Conservation (phyloP, 2,113 vertebrate species). For the Xerus inauris region DNA sequence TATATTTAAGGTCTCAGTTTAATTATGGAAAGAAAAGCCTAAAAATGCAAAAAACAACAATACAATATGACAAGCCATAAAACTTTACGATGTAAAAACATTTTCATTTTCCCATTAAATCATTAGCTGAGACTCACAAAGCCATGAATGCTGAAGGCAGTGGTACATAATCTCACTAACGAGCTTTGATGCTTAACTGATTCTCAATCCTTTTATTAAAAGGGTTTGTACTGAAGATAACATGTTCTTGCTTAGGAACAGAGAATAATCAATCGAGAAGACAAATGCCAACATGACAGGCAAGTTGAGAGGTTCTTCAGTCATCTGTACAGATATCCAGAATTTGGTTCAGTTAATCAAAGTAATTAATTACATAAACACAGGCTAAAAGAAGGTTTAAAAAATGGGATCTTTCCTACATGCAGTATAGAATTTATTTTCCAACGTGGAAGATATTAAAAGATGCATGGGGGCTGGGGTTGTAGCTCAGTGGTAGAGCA, state of each 20-base stretch:
- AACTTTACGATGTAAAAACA: conserved; percentile 79
- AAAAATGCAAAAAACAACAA: conserved; percentile 66
- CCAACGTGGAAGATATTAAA: not conserved
- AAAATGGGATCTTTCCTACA: not conserved
- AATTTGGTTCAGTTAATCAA: not conserved
- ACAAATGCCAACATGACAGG: conserved; percentile 28
- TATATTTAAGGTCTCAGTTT: conserved; percentile 75
- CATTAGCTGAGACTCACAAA: conserved; percentile 42
- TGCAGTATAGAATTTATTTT: conserved; percentile 51
- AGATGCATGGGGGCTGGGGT: not conserved
- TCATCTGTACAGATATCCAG: not conserved
- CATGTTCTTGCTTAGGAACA: conserved; percentile 78
- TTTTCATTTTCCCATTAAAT: conserved; percentile 79
- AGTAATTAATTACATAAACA: not conserved
- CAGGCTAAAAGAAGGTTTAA: not conserved
- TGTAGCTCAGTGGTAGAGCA: no score
- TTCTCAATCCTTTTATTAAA: conserved; percentile 79
- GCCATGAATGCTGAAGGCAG: conserved; percentile 34
- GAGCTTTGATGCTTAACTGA: conserved; percentile 77
- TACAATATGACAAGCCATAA: conserved; percentile 76
- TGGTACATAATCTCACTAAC: conserved; percentile 73
- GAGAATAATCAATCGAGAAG: conserved; percentile 73
- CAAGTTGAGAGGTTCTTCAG: not conserved
- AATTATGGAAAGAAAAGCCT: conserved; percentile 71
- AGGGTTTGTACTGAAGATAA: conserved; percentile 75